phyloP scores from a whole-genome alignment of 1,140 invertebrate genomes.

The Laupala kohalensis region DNA sequence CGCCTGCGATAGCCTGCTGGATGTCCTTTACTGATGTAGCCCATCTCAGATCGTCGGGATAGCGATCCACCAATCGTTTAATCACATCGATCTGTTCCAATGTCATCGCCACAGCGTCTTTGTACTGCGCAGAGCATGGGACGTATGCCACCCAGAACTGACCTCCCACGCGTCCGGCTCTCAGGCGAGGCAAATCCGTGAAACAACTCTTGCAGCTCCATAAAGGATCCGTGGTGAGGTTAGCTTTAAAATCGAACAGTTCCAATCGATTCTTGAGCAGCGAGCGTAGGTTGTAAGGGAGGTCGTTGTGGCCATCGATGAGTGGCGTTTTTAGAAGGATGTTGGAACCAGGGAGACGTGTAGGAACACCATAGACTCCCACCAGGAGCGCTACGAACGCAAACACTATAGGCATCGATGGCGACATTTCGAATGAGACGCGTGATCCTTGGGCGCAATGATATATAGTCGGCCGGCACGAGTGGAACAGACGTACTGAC shows the following conservation, averaged over 20 bases:
- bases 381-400: too few relatives aligned
- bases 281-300: conserved; percentile 30
- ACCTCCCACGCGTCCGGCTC: conserved; percentile 41
- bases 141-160: conserved; percentile 57
- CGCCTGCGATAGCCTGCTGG: conserved; percentile 55
- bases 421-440: too few relatives aligned
- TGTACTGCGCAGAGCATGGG: conserved; percentile 43
- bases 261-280: conserved; percentile 27
- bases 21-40: conserved; percentile 41
- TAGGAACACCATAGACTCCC: too few relatives aligned
- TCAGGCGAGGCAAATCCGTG: conserved; percentile 42
- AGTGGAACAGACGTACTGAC: too few relatives aligned
- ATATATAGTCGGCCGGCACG: too few relatives aligned
- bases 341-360: too few relatives aligned
- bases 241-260: conserved; percentile 17
- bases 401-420: too few relatives aligned
- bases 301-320: conserved; percentile 40
- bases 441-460: too few relatives aligned
- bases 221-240: conserved; percentile 13
- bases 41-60: conserved; percentile 31
- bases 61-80: conserved; percentile 35
- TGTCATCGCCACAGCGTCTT: conserved; percentile 58
- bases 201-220: conserved; percentile 21
- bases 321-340: too few relatives aligned
- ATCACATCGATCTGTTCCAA: conserved; percentile 73